A percentile compares a stretch with the other conserved stretches of the same genome.
Evolutionary conservation across 2,113 vertebrate species (phyloP).

Genomic region (Dipodomys merriami): DNA sequence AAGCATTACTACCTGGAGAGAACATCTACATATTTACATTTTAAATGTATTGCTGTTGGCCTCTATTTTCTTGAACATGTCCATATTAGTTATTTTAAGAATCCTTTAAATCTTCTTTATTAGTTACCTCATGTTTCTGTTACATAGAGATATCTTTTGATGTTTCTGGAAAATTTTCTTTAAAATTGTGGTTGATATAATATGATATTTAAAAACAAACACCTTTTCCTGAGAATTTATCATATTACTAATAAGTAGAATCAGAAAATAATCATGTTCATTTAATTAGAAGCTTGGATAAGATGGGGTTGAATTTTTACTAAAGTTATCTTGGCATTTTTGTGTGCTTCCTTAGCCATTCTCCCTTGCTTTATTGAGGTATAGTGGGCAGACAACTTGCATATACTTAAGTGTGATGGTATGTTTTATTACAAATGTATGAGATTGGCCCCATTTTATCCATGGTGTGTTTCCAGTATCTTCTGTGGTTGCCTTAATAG

Average conservation of each 20-base stretch:
- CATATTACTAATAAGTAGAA: neutral
- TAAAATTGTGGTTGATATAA: neutral
- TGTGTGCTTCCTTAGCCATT: neutral
- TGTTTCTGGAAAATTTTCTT: neutral
- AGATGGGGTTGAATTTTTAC: neutral
- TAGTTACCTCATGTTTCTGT: neutral
- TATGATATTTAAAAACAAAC: neutral
- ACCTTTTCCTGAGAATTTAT: neutral
- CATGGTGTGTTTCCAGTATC: neutral
- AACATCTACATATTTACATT: neutral
- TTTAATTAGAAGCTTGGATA: neutral
- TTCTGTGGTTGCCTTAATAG: neutral
- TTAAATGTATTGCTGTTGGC: neutral
- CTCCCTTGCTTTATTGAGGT: neutral
- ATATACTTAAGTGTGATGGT: neutral
- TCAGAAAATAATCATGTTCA: neutral
- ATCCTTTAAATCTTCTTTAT: neutral
- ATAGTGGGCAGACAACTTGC: neutral
- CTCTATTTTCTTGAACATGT: neutral
- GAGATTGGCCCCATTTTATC: neutral
- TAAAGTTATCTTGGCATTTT: neutral
- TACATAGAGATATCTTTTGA: neutral
- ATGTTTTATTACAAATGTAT: too few species aligned
- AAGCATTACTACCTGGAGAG: neutral
- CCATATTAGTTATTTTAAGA: conserved; percentile 2